Evolutionary conservation across 1,140 invertebrate species (phyloP).

Genomic region (Antheraea mylitta): DNA sequence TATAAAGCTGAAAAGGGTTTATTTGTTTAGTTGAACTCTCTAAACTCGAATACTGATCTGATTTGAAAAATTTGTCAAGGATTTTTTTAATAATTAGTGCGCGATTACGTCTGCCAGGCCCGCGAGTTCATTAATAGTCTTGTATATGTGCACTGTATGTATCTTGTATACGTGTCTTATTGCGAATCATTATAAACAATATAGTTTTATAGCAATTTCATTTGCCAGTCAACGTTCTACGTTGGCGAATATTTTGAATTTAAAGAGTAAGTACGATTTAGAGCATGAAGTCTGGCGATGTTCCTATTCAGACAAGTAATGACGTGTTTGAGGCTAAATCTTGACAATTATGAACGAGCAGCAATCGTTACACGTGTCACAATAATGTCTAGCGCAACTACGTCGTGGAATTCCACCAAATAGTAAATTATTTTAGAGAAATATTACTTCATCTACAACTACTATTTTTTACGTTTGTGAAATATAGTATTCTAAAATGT

Average conservation of each 20-base stretch:
- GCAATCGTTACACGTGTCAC: neutral
- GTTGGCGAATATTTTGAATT: neutral
- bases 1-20: too few relatives aligned
- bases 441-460: too few relatives aligned
- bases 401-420: neutral
- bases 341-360: constrained; percentile 1
- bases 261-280: neutral
- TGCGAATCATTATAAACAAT: neutral
- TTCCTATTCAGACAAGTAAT: neutral
- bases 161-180: too few relatives aligned
- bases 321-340: constrained; percentile 1
- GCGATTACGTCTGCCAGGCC: too few relatives aligned
- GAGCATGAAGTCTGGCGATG: constrained; percentile 1
- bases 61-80: too few relatives aligned
- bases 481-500: too few relatives aligned
- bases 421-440: neutral
- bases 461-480: too few relatives aligned
- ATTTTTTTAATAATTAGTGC: too few relatives aligned
- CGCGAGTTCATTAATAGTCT: too few relatives aligned
- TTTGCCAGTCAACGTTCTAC: neutral
- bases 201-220: neutral
- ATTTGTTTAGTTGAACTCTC: too few relatives aligned
- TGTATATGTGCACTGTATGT: too few relatives aligned
- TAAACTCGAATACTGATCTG: too few relatives aligned
- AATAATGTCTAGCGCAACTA: neutral